Evolutionary conservation across 2,113 vertebrate genomes (phyloP), one percentile per base, ranked within the genome.

Genomic region (Oceanites oceanicus): DNA sequence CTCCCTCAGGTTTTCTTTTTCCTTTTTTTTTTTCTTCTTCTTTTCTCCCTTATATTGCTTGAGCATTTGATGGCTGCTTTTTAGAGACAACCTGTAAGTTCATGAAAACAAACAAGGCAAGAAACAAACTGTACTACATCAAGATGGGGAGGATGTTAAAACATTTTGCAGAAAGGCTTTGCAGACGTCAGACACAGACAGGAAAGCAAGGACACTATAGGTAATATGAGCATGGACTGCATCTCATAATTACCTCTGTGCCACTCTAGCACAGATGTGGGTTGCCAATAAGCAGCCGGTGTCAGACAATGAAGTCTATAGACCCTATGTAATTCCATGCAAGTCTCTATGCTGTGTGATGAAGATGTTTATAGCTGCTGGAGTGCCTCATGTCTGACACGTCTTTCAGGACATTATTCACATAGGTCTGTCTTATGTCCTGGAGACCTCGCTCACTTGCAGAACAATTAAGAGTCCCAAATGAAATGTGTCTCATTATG

Each of bases 21-120:
- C 3, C 7, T 36, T 26, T 34, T 25, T 10, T 49, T 25, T 7
- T 4, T 21, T 6, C 16, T 27, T 18, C 4, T 0, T 3, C 1
- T 73, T 42, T 67, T 29, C 12, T 67, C 7, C 10, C 8, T 68
- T 67, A 36, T 59, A 42, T n/a, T 59, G 15, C 56, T 79, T 44
- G 30, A 52, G 13, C 75, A 23, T 86, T 93, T 76, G 30, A 68
- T 88, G 45, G 17, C 67, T 76, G 34, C 23, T 76, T 88, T 90
- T 71, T 59, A 88, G 59, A 76, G 38, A 47, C 50, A 95, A 76
- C 20, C 55, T 91, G 9, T 62, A 88, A 70, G 38, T 61, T 71
- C 42, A 25, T 36, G 47, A 74, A 95, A 79, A 47, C 10, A 82
- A 88, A 78, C 52, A 82, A 88, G 17, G 27, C 45, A 40, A 88